Evolutionary conservation across 2,797 vertebrate species (phyloP), one percentile per base, ranked within the genome.

Genomic region (Meda fulgida): DNA sequence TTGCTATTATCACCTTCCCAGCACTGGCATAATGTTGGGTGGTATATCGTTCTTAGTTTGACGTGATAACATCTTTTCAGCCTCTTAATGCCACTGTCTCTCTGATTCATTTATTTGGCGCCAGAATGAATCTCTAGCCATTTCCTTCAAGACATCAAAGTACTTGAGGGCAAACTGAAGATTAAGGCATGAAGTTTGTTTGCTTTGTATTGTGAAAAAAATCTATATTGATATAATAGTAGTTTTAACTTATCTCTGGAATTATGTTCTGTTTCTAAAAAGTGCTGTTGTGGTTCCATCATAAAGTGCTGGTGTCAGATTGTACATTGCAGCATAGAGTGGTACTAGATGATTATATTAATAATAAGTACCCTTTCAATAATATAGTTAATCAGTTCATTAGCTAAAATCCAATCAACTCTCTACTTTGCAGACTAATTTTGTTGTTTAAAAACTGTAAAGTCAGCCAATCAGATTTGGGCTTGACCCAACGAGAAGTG

Each of bases 41-140:
- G 72, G 69, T 76, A 60, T 70, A 77, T 78, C 81, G 31, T 65
- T 84, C 82, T 55, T 36, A 51, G 55, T 80, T 84, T 81, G 67
- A 76, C 55, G 67, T 80, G 75, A 87, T 84, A 82, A 81, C 77
- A 76, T 73, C 58, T 76, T 82, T 72, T 80, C 70, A 86, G 67
- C 13, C 5, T 51, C 80, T 71, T 83, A 84, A 80, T 85, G 40
- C 36, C 40, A 55, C 40, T 82, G 75, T 65, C 78, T 81, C 40
- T 48, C 18, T 63, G 51, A 69, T 60, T 84, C 18, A 70, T 81
- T 85, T 63, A 83, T 73, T 78, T 84, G 40, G 60, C 26, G 5
- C 11, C 31, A 81, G 63, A 63, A 53, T 75, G 43, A 84, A n/a
- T 43, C 26, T 36, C 67, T 80, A 36, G 66, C 70, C 51, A 38